Conservation (phyloP, 2,113 vertebrate genomes). For the Sprattus sprattus region DNA sequence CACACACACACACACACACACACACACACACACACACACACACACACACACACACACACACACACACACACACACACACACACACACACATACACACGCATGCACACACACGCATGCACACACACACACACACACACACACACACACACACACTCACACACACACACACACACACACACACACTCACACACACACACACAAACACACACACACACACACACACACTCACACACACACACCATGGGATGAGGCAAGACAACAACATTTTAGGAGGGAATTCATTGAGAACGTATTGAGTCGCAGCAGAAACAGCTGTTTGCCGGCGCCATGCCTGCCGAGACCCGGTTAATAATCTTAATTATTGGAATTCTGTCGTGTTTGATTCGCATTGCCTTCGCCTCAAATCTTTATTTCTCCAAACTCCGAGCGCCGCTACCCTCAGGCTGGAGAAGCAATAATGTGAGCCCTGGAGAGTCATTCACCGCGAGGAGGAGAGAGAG, state of each 20-base stretch:
- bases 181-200: neutral
- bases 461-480: conserved; percentile 79
- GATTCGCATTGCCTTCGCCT: conserved; percentile 69
- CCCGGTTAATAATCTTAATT: conserved; percentile 50
- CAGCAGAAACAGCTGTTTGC: conserved; percentile 47
- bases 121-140: neutral
- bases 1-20: too few relatives aligned
- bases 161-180: neutral
- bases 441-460: conserved; percentile 79
- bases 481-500: conserved; percentile 43
- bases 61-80: neutral
- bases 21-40: neutral
- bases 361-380: conserved; percentile 64
- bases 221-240: neutral
- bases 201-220: neutral
- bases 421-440: conserved; percentile 71
- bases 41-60: neutral
- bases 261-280: conserved; percentile 39
- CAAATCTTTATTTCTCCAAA: conserved; percentile 67
- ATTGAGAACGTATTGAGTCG: conserved; percentile 32
- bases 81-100: neutral
- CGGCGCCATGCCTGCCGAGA: conserved; percentile 13
- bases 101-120: neutral
- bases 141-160: neutral
- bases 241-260: conserved; percentile 35